Percentiles rank a stretch among this genome's conserved stretches.
phyloP scores from a whole-genome alignment of 2,888 invertebrate species.

The Scaptodrosophila latifasciaeformis region DNA sequence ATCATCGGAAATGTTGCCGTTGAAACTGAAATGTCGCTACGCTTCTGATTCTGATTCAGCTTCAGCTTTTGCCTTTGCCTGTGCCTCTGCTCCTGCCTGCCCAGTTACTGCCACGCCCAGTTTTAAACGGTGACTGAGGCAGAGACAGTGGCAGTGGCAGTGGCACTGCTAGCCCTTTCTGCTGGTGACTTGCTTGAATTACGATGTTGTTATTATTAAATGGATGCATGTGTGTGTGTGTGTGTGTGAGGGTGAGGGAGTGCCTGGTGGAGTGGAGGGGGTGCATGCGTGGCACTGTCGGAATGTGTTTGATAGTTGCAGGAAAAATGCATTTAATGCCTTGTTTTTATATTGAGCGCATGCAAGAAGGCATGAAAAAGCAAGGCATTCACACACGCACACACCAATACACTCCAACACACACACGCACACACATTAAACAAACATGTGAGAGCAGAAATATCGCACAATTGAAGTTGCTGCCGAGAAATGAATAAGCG shows the following conservation, averaged over 20 bases:
- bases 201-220: constrained; percentile 71
- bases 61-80: constrained; percentile 12
- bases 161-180: constrained; percentile 28
- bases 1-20: constrained; percentile 74
- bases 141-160: constrained; percentile 3
- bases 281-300: constrained; percentile 27
- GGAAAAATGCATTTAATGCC: constrained; percentile 60
- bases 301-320: constrained; percentile 58
- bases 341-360: constrained; percentile 38
- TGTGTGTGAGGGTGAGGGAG: constrained; percentile 28
- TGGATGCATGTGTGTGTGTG: constrained; percentile 50
- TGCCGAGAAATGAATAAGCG: no score
- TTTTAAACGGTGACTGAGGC: constrained; percentile 22
- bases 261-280: constrained; percentile 16
- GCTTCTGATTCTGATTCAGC: constrained; percentile 16
- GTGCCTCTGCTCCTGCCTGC: constrained; percentile 5
- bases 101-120: constrained; percentile 40
- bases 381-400: constrained; percentile 2
- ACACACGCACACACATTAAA: no score
- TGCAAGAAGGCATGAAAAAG: constrained; percentile 13
- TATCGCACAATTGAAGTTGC: neutral
- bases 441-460: no score
- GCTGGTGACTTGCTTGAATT: constrained; percentile 68
- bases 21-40: constrained; percentile 71
- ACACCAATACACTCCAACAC: neutral